Conservation (phyloP, 2,888 invertebrate species). For the Heliconius sara region DNA sequence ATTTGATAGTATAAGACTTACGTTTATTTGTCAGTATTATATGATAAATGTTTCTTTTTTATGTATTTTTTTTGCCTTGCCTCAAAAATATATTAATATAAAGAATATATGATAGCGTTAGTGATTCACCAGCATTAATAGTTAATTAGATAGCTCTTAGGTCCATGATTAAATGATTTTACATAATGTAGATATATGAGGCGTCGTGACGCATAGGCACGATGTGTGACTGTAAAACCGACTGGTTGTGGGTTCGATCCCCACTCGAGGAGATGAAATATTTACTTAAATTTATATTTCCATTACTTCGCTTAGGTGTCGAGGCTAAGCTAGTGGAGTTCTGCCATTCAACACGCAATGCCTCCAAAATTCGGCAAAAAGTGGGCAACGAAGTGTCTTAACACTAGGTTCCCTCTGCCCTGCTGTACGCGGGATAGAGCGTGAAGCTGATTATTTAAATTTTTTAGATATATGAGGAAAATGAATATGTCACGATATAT, state of each 20-base stretch:
- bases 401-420: too few relatives aligned
- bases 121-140: background rate
- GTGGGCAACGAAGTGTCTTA: background rate
- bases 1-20: background rate
- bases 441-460: too few relatives aligned
- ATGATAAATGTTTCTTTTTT: background rate
- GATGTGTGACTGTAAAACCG: too few relatives aligned
- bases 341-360: too few relatives aligned
- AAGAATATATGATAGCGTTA: background rate
- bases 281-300: too few relatives aligned
- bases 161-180: background rate
- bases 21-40: background rate
- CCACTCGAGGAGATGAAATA: too few relatives aligned
- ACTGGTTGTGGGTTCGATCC: too few relatives aligned
- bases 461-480: constrained; percentile 19
- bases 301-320: too few relatives aligned
- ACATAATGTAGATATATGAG: constrained; percentile 21
- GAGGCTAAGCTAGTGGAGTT: too few relatives aligned
- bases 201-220: background rate
- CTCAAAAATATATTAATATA: background rate
- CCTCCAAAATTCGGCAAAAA: background rate
- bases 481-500: constrained; percentile 36
- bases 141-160: background rate
- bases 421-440: too few relatives aligned
- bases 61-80: background rate